Evolutionary conservation across 2,888 invertebrate species (phyloP), one percentile per base, ranked within the genome.

Genomic region (Portevinia maculata): DNA sequence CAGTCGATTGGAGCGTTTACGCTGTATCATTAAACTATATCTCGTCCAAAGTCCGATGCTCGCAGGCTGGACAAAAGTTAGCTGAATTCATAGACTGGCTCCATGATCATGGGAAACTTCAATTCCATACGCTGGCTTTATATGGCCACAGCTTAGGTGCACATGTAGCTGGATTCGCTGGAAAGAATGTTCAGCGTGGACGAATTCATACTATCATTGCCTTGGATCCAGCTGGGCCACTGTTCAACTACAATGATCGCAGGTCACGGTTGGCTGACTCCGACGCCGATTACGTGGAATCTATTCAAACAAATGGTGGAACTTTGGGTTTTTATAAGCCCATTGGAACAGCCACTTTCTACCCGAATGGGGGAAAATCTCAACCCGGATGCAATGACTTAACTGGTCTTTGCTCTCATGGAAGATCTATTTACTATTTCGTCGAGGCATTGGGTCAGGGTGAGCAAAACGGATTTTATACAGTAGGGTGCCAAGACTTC

Each of bases 141-240:
- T 92, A 92, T 44, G 92, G 93, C 0, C 92, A 92, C 75, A 92
- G 92, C 71, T 88, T 92, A 24, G 92, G 92, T 0, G 92, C 92
- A 1, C 92, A 93, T 81, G 92, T 92, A 1, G 92, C 92, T 8
- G 92, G 92, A 0, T 92, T 92, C 53, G 92, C 92, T 9, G 92
- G 92, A 0, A 92, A 92, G 62, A 91, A 90, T 85, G 91, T 92
- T 1, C 90, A 90, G 55, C 86, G 91, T 85, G 92, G 92, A 44
- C 91, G 91, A 17, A 91, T 92, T 46, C 92, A 92, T 85, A 92
- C 92, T 3, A 92, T 93, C 19, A 91, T 92, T 85, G 92, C 85
- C 5, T 39, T 85, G 19, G 87, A 87, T 70, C 84, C 86, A 19
- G 86, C 86, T 0, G 53, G 75, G 44, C 85, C 86, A 34, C 41